Base-by-base conservation (phyloP, 2,888 invertebrate species). In the Pediacus dermestoides region DNA sequence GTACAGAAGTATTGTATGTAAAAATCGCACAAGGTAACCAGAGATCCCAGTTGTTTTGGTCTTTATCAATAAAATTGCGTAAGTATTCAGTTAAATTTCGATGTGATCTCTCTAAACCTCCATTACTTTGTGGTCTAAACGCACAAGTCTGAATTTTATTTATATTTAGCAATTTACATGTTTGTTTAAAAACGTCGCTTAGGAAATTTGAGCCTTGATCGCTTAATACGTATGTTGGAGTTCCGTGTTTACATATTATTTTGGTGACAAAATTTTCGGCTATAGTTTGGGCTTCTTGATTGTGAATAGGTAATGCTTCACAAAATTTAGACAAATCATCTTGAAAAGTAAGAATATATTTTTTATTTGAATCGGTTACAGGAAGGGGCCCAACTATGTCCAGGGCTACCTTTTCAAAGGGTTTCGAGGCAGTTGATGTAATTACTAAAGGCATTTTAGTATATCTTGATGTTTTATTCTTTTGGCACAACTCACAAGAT, bases 91-190 rank as follows among this genome's bases (percentile, higher is more conserved):
- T 58, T 1, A 64, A 28, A 1, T 44, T 43, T 23, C 58, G 30
- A 22, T 63, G 62, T 16, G 50, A 42, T 23, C 62, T 21, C 34
- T 64, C 63, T 0, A 64, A 39, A 23, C 52, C 39, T 3, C 60
- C 62, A 31, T 64, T 64, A 31, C 44, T 41, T 14, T 45, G 40
- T 2, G 64, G 58, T 16, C 57, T 53, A 35, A 58, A 60, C 3
- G 57, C 39, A 0, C 54, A 48, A 1, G 58, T 61, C 18, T 50
- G 46, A 4, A 57, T 15, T 32, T 50, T 53, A 10, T 45, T 30
- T 3, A 61, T 55, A 1, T 44, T 32, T 12, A 62, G 33, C 6
- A 47, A 12, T 32, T 44, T 41, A 14, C 57, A 55, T 2, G 57
- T 34, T 15, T 55, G 40, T 21, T 44, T 46, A 7, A 62, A 47